Evolutionary conservation across 2,888 invertebrate genomes (phyloP), one percentile per base, ranked within the genome.

Genomic region (Coenonympha glycerion): DNA sequence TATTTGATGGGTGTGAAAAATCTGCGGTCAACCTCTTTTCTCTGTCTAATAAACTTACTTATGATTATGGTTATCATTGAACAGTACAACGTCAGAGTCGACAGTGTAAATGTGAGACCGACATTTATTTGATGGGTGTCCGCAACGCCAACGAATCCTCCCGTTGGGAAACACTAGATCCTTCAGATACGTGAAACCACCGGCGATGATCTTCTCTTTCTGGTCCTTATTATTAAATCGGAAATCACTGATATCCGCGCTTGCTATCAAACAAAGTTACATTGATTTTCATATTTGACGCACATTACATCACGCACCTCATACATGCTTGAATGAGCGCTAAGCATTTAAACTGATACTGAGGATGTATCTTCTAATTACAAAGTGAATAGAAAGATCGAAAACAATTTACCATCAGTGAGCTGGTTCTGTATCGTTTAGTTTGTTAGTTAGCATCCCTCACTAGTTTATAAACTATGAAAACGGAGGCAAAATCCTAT

Each of bases 61-160:
- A 52, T 79, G 78, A 33, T 70, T 60, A 59, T 79, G 79, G 46
- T 68, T 72, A 53, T 77, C 76, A 41, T 75, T 68, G 39, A 79
- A 66, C 3, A 76, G 60, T 1, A 78, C 75, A 2, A 79, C 75
- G 48, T 74, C 69, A 1, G 65, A 65, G 30, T 73, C 71, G 9
- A 77, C 68, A 2, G 77, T 76, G 61, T 73, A 76, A 15, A 78
- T 73, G 58, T 72, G 73, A 3, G 79, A 77, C 1, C 64, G 66
- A 47, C 79, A 79, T 3, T 61, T 68, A 6, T 66, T 68, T 15
- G 68, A 59, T 16, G 54, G 53, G 52, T 76, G 66, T 2, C 70
- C 62, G 56, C 78, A 79, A 30, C 71, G 70, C 75, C 76, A 80
- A 3, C 72, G 64, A 8, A 71, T 72, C 45, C 68, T 67, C 1